These are phyloP conservation scores for Labia minor DNA, from an alignment of 2,888 invertebrate genomes.

Conservation along the genomic window DNA sequence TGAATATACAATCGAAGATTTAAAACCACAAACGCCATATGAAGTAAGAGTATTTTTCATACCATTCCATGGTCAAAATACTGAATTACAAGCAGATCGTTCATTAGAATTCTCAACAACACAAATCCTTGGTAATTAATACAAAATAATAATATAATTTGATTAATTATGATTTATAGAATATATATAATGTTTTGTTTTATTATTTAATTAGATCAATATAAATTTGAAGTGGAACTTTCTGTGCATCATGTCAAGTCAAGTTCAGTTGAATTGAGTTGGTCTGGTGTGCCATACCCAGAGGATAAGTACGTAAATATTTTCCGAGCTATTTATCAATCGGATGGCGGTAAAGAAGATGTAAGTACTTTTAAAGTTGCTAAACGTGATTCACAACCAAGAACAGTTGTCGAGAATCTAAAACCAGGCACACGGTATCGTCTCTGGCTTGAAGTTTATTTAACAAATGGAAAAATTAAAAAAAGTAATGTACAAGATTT, in stretches of 20 bases:
- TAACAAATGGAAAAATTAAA: constrained; percentile 81
- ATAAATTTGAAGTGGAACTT: constrained; percentile 68
- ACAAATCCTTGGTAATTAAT: constrained; percentile 50
- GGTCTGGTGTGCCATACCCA: constrained; percentile 78
- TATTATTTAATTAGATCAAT: constrained; percentile 49
- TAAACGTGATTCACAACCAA: constrained; percentile 57
- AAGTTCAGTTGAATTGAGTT: constrained; percentile 63
- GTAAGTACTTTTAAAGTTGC: constrained; percentile 64
- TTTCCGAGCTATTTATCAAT: constrained; percentile 72
- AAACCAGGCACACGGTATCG: constrained; percentile 69
- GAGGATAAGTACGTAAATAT: constrained; percentile 84
- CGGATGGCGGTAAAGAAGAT: constrained; percentile 60
- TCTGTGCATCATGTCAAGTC: constrained; percentile 66
- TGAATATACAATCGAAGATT: constrained; percentile 61
- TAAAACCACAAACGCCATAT: constrained; percentile 67
- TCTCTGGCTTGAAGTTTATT: constrained; percentile 78
- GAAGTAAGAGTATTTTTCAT: constrained; percentile 75
- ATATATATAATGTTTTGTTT: background rate
- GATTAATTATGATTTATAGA: background rate
- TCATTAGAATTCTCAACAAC: constrained; percentile 60
- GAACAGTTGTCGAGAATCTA: constrained; percentile 53
- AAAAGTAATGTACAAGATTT: constrained; percentile 84
- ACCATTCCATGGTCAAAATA: constrained; percentile 67
- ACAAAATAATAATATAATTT: too few relatives aligned
- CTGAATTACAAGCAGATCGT: constrained; percentile 62